Percentiles rank a stretch among this genome's conserved stretches.
phyloP scores from a whole-genome alignment of 2,888 invertebrate genomes.

The Stenodera caucasica region DNA sequence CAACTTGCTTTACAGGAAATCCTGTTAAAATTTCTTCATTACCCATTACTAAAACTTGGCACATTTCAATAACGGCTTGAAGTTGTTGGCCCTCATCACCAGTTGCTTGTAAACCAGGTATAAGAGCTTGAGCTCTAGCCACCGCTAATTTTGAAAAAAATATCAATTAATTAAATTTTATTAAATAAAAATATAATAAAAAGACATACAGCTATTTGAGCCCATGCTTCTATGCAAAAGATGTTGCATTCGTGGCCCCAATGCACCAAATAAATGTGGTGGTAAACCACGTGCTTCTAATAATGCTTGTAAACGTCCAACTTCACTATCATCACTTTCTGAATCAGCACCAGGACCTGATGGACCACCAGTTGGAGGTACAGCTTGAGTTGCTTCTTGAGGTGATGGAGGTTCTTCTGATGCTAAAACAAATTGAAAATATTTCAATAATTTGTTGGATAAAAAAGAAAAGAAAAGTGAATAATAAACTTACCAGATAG shows the following conservation, averaged over 20 bases:
- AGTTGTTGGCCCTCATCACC: slow-evolving; percentile 96
- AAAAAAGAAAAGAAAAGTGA: not conserved
- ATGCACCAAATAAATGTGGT: slow-evolving; percentile 94
- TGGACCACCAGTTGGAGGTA: slow-evolving; percentile 49
- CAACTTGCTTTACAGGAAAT: slow-evolving; percentile 98
- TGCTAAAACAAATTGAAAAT: slow-evolving; percentile 32
- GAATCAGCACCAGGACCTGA: slow-evolving; percentile 62
- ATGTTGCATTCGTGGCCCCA: slow-evolving; percentile 96
- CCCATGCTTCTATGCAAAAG: slow-evolving; percentile 93
- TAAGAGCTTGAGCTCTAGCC: slow-evolving; percentile 89
- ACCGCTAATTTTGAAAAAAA: slow-evolving; percentile 57
- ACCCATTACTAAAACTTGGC: slow-evolving; percentile 97
- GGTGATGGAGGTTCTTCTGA: slow-evolving; percentile 54
- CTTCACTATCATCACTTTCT: slow-evolving; percentile 91
- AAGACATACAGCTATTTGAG: slow-evolving; percentile 69
- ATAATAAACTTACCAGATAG: slow-evolving; percentile 44
- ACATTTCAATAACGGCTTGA: slow-evolving; percentile 97
- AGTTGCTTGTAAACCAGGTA: slow-evolving; percentile 89
- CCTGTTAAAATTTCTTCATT: slow-evolving; percentile 98
- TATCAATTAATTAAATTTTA: slow-evolving; percentile 12
- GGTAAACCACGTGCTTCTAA: slow-evolving; percentile 93
- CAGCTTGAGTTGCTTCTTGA: slow-evolving; percentile 53
- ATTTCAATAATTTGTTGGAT: not conserved
- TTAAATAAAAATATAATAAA: not conserved
- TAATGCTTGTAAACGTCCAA: slow-evolving; percentile 91